A percentile compares a stretch with the other conserved stretches of the same genome.
Conservation (phyloP, 2,113 vertebrate species). For the Elephantulus edwardii region DNA sequence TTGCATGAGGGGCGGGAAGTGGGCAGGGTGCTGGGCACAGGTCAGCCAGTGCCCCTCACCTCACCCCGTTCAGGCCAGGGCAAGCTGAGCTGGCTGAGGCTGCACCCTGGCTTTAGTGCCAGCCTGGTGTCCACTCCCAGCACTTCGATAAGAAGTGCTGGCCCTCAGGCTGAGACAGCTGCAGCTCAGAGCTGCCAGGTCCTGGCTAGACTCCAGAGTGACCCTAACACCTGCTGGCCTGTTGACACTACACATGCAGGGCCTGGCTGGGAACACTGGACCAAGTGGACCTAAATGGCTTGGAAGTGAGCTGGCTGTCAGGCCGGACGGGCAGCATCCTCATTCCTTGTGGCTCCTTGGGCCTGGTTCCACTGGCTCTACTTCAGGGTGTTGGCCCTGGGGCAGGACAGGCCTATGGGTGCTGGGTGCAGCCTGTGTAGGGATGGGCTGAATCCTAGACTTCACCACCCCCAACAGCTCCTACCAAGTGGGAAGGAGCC, state of each 20-base stretch:
- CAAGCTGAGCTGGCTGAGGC: background rate
- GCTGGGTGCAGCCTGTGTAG: background rate
- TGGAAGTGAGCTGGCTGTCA: background rate
- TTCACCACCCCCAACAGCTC: rapidly evolving
- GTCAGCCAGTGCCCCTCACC: background rate
- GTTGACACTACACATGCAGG: background rate
- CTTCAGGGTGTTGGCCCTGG: background rate
- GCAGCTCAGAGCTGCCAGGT: constrained; percentile 33
- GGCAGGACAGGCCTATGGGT: background rate
- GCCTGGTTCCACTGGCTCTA: background rate
- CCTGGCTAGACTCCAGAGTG: background rate
- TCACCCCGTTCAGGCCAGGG: background rate
- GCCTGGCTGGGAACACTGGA: background rate
- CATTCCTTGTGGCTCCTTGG: background rate
- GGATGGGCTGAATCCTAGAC: background rate
- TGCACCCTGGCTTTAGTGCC: background rate
- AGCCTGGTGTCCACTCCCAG: background rate
- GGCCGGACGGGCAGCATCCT: background rate
- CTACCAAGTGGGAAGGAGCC: background rate
- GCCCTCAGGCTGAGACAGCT: background rate
- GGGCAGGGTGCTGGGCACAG: background rate
- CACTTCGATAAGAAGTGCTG: background rate
- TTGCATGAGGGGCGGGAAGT: too few relatives aligned
- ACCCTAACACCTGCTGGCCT: background rate
- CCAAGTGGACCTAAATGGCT: background rate